Evolutionary conservation across 2,888 invertebrate genomes (phyloP), one percentile per base, ranked within the genome.

Genomic region (Pyrrhia umbra): DNA sequence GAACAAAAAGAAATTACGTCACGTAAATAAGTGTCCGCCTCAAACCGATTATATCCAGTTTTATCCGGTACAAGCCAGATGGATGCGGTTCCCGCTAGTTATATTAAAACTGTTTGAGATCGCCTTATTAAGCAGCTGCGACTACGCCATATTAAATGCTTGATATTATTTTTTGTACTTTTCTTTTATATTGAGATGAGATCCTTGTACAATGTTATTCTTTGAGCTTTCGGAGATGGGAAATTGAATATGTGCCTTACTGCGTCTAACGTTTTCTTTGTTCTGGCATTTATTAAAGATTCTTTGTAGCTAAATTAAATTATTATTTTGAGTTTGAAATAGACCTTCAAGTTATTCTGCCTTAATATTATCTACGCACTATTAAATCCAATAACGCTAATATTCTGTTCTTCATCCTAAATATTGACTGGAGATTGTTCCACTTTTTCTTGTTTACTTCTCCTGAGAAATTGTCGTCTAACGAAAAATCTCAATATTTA

Each of bases 61-160:
- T 66, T 57, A 73, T 76, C 68, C 70, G 39, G 55, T 51, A 43
- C 69, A 76, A 76, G 64, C 74, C 61, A 66, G 79, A 71, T 58
- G 40, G 63, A 71, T 74, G 69, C 63, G 66, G 63, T 55, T 52
- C 51, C 23, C 57, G 63, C 37, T 69, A 66, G 69, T 76, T 70
- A 58, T 78, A 76, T 80, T 76, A 67, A 65, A 68, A 67, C 63
- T 62, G 67, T 52, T 63, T 69, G 59, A 64, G 61, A 63, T 52
- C 16, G 45, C 65, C 43, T 51, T 62, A 70, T 56, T 59, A 71
- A 62, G 34, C 61, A 75, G 75, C 75, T 68, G 63, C 39, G 52
- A 54, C 74, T 60, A 3, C 42, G 63, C 42, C 27, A 57, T 68
- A 54, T 75, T 75, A 62, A 69, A 64, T 58, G n/a, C 43, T 42